Conservation (phyloP, 2,113 vertebrate species). For the Opisthocomus hoazin region DNA sequence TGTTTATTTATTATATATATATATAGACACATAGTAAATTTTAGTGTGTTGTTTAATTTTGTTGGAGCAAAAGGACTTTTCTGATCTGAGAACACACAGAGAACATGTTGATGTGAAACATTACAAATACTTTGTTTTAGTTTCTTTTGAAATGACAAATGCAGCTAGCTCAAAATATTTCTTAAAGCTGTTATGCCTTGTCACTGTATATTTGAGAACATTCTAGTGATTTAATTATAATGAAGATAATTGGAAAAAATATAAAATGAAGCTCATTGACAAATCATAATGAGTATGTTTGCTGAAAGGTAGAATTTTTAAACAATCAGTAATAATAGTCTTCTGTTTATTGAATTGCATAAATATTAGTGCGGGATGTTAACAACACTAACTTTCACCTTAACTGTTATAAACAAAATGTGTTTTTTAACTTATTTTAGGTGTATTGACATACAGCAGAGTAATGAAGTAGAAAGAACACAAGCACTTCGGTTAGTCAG, state of each 20-base stretch:
- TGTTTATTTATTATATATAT: too few species aligned
- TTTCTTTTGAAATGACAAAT: not conserved
- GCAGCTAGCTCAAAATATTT: not conserved
- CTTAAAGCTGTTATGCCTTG: not conserved
- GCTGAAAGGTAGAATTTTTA: not conserved
- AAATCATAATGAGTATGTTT: not conserved
- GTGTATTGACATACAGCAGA: conserved; percentile 96
- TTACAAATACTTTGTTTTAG: not conserved
- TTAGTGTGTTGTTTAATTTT: not conserved
- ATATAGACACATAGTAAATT: not conserved
- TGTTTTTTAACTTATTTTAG: conserved; percentile 59
- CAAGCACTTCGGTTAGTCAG: conserved; percentile 91
- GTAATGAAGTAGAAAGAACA: conserved; percentile 93
- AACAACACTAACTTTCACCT: not conserved
- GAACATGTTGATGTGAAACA: not conserved
- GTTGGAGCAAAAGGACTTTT: not conserved
- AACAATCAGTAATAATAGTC: not conserved
- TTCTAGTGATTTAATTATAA: not conserved
- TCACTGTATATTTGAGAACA: not conserved
- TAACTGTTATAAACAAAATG: not conserved
- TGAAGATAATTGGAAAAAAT: not conserved
- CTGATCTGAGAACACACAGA: not conserved
- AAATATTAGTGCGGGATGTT: not conserved
- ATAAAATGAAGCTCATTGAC: not conserved
- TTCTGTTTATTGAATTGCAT: not conserved